Conservation (phyloP, 2,888 invertebrate species). For the Byasa hedistus region DNA sequence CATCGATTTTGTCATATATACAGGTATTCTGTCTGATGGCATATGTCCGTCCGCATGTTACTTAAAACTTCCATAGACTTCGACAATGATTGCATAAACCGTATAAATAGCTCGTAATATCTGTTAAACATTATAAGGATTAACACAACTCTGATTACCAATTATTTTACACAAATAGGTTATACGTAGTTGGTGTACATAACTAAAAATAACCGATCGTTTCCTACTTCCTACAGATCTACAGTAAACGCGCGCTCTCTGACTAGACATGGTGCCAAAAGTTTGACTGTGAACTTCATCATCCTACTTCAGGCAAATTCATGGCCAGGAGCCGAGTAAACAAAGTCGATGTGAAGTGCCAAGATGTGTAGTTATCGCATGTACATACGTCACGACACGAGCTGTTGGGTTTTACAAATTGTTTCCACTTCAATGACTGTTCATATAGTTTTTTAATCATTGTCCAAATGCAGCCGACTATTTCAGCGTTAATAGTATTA, state of each 20-base stretch:
- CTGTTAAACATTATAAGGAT: not conserved
- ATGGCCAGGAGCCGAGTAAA: slow-evolving; percentile 61
- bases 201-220: slow-evolving; percentile 9
- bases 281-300: slow-evolving; percentile 58
- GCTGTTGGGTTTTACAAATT: slow-evolving; percentile 30
- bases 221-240: slow-evolving; percentile 23
- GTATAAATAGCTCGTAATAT: not conserved
- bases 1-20: slow-evolving; percentile 23
- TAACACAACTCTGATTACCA: too few species aligned
- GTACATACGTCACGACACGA: slow-evolving; percentile 48
- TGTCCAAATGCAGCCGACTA: not conserved
- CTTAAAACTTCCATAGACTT: not conserved
- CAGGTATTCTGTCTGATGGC: slow-evolving; percentile 8
- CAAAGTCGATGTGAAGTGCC: slow-evolving; percentile 55
- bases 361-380: slow-evolving; percentile 51
- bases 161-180: too few species aligned
- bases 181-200: too few species aligned
- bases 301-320: slow-evolving; percentile 47
- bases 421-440: slow-evolving; percentile 33
- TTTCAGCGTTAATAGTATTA: not conserved
- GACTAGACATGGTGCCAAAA: slow-evolving; percentile 24
- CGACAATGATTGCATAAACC: not conserved
- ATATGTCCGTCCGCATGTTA: not conserved
- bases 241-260: slow-evolving; percentile 10
- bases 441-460: not conserved